These are phyloP conservation scores for Perizoma flavofasciatum DNA, from an alignment of 2,888 invertebrate genomes.

Conservation along the genomic window DNA sequence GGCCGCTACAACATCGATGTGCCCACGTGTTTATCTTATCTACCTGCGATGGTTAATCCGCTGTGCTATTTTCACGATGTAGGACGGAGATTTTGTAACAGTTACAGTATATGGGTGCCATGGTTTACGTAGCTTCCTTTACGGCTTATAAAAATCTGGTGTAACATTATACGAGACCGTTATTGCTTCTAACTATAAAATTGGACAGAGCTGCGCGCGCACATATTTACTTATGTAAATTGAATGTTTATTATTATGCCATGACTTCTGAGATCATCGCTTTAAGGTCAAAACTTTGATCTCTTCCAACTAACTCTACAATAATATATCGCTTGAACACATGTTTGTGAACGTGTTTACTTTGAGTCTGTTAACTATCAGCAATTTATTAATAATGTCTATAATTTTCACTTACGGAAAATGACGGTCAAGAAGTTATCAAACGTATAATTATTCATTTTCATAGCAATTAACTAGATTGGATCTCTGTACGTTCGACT, in stretches of 20 bases:
- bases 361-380: slow-evolving; percentile 29
- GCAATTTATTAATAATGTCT: slow-evolving; percentile 43
- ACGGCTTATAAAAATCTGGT: slow-evolving; percentile 25
- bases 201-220: slow-evolving; percentile 12
- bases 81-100: slow-evolving; percentile 62
- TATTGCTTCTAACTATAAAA: slow-evolving; percentile 13
- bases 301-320: slow-evolving; percentile 28
- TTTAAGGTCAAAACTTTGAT: slow-evolving; percentile 39
- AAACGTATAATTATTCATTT: slow-evolving; percentile 50
- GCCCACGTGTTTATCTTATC: slow-evolving; percentile 75
- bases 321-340: slow-evolving; percentile 29
- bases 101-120: slow-evolving; percentile 29
- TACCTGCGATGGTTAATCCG: slow-evolving; percentile 63
- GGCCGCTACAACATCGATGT: slow-evolving; percentile 33
- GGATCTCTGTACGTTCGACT: slow-evolving; percentile 47
- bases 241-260: slow-evolving; percentile 36
- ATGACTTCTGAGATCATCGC: slow-evolving; percentile 42
- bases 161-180: slow-evolving; percentile 14
- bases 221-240: slow-evolving; percentile 40
- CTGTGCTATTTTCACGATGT: slow-evolving; percentile 69
- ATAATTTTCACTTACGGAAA: slow-evolving; percentile 44
- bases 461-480: slow-evolving; percentile 56
- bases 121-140: slow-evolving; percentile 37
- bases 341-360: slow-evolving; percentile 29
- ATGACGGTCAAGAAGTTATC: slow-evolving; percentile 49